Evolutionary conservation across 1,140 invertebrate species (phyloP), one percentile per base, ranked within the genome.

Genomic region (Tribolium castaneum): DNA sequence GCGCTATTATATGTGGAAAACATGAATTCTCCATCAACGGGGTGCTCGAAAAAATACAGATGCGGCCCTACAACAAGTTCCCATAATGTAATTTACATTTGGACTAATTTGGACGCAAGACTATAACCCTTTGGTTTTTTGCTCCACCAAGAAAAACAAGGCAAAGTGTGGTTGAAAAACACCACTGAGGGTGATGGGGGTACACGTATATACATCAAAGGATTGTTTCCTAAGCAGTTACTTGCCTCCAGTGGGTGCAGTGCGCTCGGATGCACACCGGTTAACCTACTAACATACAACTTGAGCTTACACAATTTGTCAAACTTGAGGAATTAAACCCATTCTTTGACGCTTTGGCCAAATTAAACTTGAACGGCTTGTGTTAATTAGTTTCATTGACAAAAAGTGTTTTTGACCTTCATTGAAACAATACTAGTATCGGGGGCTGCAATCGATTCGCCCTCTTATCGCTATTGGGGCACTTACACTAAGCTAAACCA

Each of bases 401-500:
- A 19, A 19, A 19, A 19, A 19, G 16, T 19, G 16, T 39, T 45
- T 45, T 45, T 59, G 25, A 59, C 54, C 54, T 10, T 25, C 54
- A 25, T 59, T 59, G 9, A 59, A 59, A 19, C 16, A 19, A 19
- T 2, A 25, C 3, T 19, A 2, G 19, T 59, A 59, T 59, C 54
- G 54, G 10, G 19, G 19, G 16, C 16, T 19, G 5, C 54, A 12
- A 66, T 66, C 59, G 59, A 66, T 66, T 72, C 30, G 70, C 70
- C 62, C 70, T 73, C 72, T 78, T 78, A 76, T 72, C 77, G 72
- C 30, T 70, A 78, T 78, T 66, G 70, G 78, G 51, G 12, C 76
- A 78, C 77, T 76, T 66, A 59, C 71, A 35, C 72, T 35, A 77
- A 78, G 54, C 73, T 70, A 76, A 76, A 76, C 79, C 76, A 78